These are phyloP conservation scores for Nomada ruficornis DNA, from an alignment of 2,888 invertebrate species.

Conservation along the genomic window DNA sequence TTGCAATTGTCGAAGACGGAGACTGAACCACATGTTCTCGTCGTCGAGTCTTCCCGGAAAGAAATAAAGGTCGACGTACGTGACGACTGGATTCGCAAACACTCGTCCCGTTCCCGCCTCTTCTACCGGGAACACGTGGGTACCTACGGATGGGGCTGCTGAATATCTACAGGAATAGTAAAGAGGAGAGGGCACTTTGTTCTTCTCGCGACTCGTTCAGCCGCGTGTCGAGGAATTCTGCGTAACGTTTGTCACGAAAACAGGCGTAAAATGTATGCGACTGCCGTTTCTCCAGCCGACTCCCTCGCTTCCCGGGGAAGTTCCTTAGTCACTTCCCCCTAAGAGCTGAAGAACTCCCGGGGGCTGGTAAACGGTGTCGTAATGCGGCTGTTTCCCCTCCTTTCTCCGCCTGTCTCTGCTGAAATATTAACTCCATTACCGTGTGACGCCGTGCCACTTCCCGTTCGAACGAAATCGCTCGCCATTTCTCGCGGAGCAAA, in stretches of 20 bases:
- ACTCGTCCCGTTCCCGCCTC: slow-evolving; percentile 15
- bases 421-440: slow-evolving; percentile 76
- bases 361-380: slow-evolving; percentile 30
- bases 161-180: slow-evolving; percentile 3
- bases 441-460: slow-evolving; percentile 61
- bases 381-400: slow-evolving; percentile 21
- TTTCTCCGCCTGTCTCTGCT: slow-evolving; percentile 29
- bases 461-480: slow-evolving; percentile 70
- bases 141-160: background rate
- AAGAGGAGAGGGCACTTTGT: slow-evolving; percentile 68
- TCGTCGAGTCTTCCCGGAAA: slow-evolving; percentile 22
- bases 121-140: slow-evolving; percentile 4
- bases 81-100: slow-evolving; percentile 51
- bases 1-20: slow-evolving; percentile 51
- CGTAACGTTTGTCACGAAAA: slow-evolving; percentile 78
- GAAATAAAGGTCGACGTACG: slow-evolving; percentile 51
- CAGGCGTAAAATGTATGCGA: slow-evolving; percentile 75
- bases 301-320: slow-evolving; percentile 55
- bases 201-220: slow-evolving; percentile 66
- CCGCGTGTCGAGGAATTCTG: slow-evolving; percentile 69
- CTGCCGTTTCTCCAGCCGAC: slow-evolving; percentile 40
- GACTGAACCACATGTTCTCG: slow-evolving; percentile 1
- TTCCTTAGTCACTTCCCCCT: slow-evolving; percentile 65
- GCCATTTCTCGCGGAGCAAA: slow-evolving; percentile 62
- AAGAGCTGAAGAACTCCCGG: slow-evolving; percentile 12